Conservation (phyloP, 2,113 vertebrate genomes). For the Taxidea taxus region DNA sequence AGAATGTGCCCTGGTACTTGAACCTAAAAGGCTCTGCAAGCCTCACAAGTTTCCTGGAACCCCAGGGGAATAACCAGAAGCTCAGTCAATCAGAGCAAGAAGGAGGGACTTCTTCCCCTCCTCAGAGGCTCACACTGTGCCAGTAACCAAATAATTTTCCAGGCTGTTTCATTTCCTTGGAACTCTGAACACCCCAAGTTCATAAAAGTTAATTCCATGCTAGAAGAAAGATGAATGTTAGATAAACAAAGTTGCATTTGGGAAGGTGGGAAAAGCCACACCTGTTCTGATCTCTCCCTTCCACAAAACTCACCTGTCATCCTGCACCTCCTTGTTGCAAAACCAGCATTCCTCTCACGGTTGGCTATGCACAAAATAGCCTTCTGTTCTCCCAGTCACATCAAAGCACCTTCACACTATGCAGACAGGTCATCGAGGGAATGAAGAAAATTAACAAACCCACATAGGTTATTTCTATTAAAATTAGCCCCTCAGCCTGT, state of each 20-base stretch:
- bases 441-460: conserved; percentile 84
- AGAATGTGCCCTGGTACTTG: conserved; percentile 1
- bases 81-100: not conserved
- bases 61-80: not conserved
- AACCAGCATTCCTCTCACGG: conserved; percentile 77
- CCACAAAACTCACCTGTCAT: conserved; percentile 39
- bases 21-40: conserved; percentile 20
- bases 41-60: not conserved
- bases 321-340: conserved; percentile 64
- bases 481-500: conserved; percentile 85
- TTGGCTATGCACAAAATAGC: conserved; percentile 86
- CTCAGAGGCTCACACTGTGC: not conserved
- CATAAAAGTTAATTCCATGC: conserved; percentile 26
- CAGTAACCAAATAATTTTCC: not conserved
- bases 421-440: conserved; percentile 79
- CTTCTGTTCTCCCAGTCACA: conserved; percentile 85
- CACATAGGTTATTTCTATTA: conserved; percentile 85
- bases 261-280: conserved; percentile 11
- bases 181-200: not conserved
- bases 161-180: conserved; percentile 27
- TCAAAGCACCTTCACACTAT: conserved; percentile 83
- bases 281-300: not conserved
- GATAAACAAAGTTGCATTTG: not conserved
- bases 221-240: not conserved
- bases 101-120: not conserved